Evolutionary conservation across 2,113 vertebrate genomes (phyloP), one percentile per base, ranked within the genome.

Genomic region (Kobus ellipsiprymnus): DNA sequence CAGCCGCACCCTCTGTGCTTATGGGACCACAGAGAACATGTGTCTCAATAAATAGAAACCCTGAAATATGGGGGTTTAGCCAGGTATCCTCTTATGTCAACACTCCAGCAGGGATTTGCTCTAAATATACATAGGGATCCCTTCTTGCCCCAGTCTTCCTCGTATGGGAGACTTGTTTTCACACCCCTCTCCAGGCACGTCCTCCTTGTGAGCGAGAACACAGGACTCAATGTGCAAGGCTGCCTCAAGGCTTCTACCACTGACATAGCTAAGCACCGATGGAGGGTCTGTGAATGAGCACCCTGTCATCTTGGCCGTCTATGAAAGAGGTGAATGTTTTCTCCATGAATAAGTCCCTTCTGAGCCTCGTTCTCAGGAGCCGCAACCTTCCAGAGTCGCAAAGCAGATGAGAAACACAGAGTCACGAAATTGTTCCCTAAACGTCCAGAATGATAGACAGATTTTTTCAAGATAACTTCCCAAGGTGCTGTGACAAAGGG

Each of bases 271-370:
- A 7, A 46, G 33, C 7, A 11, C 30, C 13, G 1, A 40, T 3
- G 55, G 64, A 64, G 74, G 55, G 60, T 14, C 40, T 78, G 33
- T 83, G n/a, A 52, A 77, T 44, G 48, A 67, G 82, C 33, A 44
- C n/a, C 48, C 67, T 81, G 30, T 60, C 59, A 29, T 83, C 44
- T 81, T 46, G 55, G 33, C 57, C 23, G 1, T 12, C 46, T 60
- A 11, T 90, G 90, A 96, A 90, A 94, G 93, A 91, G 14, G 36
- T 8, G 64, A 92, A 87, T 97, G 48, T 74, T 96, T 96, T 67
- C 94, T 94, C 74, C 29, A 74, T 96, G 88, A 98, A 87, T 77
- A 30, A 44, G 23, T 44, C 84, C 60, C 86, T 97, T 94, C 57
- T 90, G 59, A 94, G 60, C 27, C 50, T 80, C 25, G 16, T 62